Conservation (phyloP, 1,140 invertebrate genomes). For the Eriosoma lanigerum region DNA sequence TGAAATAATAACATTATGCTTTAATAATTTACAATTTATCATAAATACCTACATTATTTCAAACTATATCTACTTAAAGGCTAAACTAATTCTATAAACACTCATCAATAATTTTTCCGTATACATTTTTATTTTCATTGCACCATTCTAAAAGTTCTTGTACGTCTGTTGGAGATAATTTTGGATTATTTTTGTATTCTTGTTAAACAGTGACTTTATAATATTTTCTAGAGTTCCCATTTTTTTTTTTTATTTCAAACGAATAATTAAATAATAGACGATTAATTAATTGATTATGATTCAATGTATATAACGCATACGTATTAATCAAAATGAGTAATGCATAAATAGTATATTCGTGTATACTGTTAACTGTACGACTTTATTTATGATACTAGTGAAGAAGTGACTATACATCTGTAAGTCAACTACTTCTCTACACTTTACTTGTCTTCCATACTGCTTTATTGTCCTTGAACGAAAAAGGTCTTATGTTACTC, state of each 20-base stretch:
- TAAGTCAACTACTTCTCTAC: conserved; percentile 5
- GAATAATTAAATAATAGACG: not conserved
- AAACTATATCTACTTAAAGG: no score
- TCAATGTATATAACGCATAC: not conserved
- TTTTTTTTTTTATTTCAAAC: not conserved
- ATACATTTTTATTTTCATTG: conserved; percentile 13
- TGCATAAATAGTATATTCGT: not conserved
- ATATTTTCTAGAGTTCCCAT: conserved; percentile 32
- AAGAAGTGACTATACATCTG: conserved; percentile 2
- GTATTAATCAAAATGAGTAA: conserved; percentile 11
- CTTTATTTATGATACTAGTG: conserved; percentile 1
- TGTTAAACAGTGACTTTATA: conserved; percentile 27
- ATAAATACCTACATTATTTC: not conserved
- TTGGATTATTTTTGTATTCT: conserved; percentile 44
- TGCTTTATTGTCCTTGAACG: conserved; percentile 21
- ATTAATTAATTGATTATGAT: not conserved
- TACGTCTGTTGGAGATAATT: not conserved
- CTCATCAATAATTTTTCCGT: conserved; percentile 24
- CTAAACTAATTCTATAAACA: not conserved
- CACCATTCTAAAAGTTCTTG: conserved; percentile 35
- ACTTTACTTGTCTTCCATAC: conserved; percentile 20
- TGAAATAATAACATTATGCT: no score
- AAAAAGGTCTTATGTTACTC: conserved; percentile 35
- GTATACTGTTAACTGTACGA: conserved; percentile 31
- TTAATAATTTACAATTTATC: no score